Evolutionary conservation across 2,797 vertebrate genomes (phyloP).

Genomic region (Avahi laniger): DNA sequence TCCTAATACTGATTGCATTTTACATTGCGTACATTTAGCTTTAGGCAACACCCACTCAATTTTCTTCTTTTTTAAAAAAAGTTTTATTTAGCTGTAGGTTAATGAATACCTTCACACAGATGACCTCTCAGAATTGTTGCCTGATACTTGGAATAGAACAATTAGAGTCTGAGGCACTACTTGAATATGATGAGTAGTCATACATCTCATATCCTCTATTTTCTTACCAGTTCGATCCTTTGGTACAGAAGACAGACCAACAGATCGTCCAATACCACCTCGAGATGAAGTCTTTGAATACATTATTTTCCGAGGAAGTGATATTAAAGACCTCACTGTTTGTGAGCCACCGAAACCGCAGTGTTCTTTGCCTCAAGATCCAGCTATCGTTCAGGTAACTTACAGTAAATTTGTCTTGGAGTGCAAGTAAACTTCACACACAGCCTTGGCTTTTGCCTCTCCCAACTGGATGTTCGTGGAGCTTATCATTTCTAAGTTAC

Average conservation of each 20-base stretch:
- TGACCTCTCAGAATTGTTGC: conserved; percentile 22
- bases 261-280: conserved; percentile 97
- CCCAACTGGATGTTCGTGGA: background rate
- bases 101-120: conserved; percentile 12
- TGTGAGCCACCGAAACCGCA: conserved; percentile 97
- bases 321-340: conserved; percentile 99
- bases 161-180: background rate
- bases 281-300: conserved; percentile 99
- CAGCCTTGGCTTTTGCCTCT: background rate
- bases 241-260: conserved; percentile 97
- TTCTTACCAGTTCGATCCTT: conserved; percentile 94
- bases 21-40: background rate
- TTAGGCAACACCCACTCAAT: background rate
- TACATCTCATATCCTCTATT: background rate
- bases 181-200: background rate
- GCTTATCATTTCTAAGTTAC: conserved; percentile 29
- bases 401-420: conserved; percentile 20
- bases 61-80: background rate
- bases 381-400: conserved; percentile 96
- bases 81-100: background rate
- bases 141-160: conserved; percentile 5
- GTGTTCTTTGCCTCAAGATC: conserved; percentile 96
- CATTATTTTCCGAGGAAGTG: conserved; percentile 98
- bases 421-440: background rate
- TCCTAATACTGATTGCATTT: background rate